These are phyloP conservation scores for Myzus persicae DNA, from an alignment of 1,140 invertebrate species.

Conservation along the genomic window DNA sequence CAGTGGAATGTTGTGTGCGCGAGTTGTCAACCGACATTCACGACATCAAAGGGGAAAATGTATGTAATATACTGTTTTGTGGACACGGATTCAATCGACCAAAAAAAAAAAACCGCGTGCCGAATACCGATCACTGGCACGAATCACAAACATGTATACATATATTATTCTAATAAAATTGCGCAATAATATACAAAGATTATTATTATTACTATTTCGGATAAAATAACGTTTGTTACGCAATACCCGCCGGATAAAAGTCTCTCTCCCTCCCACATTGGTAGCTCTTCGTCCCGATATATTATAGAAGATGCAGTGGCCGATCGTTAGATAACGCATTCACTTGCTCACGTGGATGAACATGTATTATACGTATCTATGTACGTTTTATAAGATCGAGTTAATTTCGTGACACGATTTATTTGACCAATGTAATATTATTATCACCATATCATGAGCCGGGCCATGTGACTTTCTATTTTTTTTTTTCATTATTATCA, in stretches of 20 bases:
- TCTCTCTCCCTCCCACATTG: neutral
- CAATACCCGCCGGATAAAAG: slow-evolving; percentile 1
- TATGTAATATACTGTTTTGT: no score
- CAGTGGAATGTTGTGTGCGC: neutral
- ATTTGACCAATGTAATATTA: slow-evolving; percentile 33
- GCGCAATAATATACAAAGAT: neutral
- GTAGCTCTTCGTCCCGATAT: neutral
- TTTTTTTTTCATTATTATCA: neutral
- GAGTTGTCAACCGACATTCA: neutral
- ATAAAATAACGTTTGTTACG: neutral
- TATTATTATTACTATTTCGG: neutral
- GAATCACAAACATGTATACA: neutral
- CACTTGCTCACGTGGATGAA: neutral
- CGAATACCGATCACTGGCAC: neutral
- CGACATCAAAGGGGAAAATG: neutral
- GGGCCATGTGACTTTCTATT: slow-evolving; percentile 46
- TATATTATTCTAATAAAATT: neutral
- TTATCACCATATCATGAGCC: neutral
- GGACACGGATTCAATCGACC: no score
- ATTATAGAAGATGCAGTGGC: neutral
- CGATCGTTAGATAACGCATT: slow-evolving; percentile 12
- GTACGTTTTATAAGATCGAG: slow-evolving; percentile 9
- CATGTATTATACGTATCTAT: neutral
- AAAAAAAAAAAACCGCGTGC: no score
- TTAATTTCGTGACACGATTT: slow-evolving; percentile 54